Evolutionary conservation across 2,797 vertebrate species (phyloP).

Genomic region (Lacerta viridis): DNA sequence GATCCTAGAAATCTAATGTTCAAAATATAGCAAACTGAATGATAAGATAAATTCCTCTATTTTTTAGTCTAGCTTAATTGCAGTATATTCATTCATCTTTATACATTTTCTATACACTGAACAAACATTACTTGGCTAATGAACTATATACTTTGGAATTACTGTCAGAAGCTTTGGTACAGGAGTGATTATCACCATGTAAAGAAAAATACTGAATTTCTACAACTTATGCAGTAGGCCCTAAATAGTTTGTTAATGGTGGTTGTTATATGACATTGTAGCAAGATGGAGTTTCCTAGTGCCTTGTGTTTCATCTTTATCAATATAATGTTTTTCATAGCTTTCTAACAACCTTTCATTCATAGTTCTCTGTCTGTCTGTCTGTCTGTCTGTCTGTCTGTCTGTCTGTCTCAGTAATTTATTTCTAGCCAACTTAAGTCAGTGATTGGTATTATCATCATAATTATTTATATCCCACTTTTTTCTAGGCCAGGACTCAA

Average conservation of each 20-base stretch:
- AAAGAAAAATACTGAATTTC: background rate
- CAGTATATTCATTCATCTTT: background rate
- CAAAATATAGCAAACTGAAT: constrained; percentile 30
- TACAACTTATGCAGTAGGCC: background rate
- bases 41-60: constrained; percentile 44
- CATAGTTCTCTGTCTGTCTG: background rate
- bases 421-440: background rate
- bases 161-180: background rate
- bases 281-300: background rate
- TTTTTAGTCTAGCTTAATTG: constrained; percentile 52
- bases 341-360: background rate
- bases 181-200: background rate
- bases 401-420: background rate
- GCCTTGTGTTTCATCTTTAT: background rate
- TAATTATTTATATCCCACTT: no score
- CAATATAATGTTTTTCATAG: background rate
- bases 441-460: background rate
- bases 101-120: constrained; percentile 62
- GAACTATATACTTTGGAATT: constrained; percentile 35
- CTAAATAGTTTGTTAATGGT: background rate
- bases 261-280: background rate
- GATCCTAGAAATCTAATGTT: background rate
- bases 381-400: no score
- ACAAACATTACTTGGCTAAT: constrained; percentile 61
- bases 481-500: no score